These are phyloP conservation scores for Ceratoteleas bidentatus DNA, from an alignment of 1,140 invertebrate genomes.

Conservation along the genomic window DNA sequence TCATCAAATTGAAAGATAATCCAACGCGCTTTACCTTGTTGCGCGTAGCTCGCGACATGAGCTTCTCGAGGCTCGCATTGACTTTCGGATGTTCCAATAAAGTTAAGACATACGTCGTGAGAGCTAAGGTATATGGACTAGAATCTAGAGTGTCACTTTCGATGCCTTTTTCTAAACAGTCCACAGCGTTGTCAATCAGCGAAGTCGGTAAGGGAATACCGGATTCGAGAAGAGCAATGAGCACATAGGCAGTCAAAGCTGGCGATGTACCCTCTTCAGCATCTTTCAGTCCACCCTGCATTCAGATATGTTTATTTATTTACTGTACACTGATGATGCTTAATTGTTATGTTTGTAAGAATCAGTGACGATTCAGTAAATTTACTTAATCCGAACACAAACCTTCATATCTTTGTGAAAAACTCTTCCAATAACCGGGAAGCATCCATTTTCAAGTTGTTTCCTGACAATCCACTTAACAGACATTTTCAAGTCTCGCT, in stretches of 20 bases:
- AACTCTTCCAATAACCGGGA: slow-evolving; percentile 87
- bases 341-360: background rate
- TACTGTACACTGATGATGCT: no score
- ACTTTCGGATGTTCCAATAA: slow-evolving; percentile 80
- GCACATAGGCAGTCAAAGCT: slow-evolving; percentile 86
- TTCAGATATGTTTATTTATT: background rate
- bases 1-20: no score
- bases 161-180: slow-evolving; percentile 82
- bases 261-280: slow-evolving; percentile 83
- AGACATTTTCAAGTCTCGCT: slow-evolving; percentile 84
- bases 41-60: slow-evolving; percentile 72
- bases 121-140: slow-evolving; percentile 82
- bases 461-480: slow-evolving; percentile 87
- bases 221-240: slow-evolving; percentile 85
- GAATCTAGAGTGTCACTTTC: slow-evolving; percentile 52
- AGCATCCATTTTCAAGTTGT: slow-evolving; percentile 90
- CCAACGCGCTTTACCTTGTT: slow-evolving; percentile 71
- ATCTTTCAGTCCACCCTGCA: slow-evolving; percentile 83
- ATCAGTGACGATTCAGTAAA: background rate
- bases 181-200: slow-evolving; percentile 81
- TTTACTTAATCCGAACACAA: no score
- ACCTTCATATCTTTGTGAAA: slow-evolving; percentile 90
- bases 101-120: slow-evolving; percentile 84
- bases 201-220: slow-evolving; percentile 76
- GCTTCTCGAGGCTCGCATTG: slow-evolving; percentile 69